These are phyloP conservation scores for Nomada ferruginata DNA, from an alignment of 2,888 invertebrate genomes.

Conservation along the genomic window DNA sequence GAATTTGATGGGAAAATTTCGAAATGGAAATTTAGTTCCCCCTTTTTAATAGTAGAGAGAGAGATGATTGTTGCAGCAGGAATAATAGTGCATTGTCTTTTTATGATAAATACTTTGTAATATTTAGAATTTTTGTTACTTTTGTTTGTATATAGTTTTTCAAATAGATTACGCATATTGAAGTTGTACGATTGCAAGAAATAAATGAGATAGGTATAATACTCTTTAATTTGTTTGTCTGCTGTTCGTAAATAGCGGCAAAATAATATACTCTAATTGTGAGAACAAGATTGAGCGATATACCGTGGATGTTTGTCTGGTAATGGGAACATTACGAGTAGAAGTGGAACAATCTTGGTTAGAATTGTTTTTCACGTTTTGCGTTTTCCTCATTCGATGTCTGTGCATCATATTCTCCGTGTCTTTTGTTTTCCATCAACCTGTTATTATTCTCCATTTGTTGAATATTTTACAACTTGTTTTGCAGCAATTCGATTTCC, in stretches of 20 bases:
- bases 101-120: no score
- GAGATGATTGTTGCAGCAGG: no score
- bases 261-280: conserved; percentile 35
- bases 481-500: not conserved
- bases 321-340: conserved; percentile 15
- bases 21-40: no score
- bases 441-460: not conserved
- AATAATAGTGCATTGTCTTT: no score
- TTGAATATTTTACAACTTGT: not conserved
- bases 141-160: no score
- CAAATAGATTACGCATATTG: no score
- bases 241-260: conserved; percentile 7
- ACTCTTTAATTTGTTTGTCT: conserved; percentile 11
- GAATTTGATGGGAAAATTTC: no score
- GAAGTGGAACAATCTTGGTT: conserved; percentile 30
- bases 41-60: no score
- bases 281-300: conserved; percentile 39
- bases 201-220: not conserved
- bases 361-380: conserved; percentile 19
- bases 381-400: conserved; percentile 3
- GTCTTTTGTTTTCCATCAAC: not conserved
- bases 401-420: not conserved
- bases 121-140: no score
- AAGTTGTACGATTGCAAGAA: not conserved
- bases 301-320: conserved; percentile 7